Evolutionary conservation across 1,140 invertebrate genomes (phyloP).

Genomic region (Colletes gigas): DNA sequence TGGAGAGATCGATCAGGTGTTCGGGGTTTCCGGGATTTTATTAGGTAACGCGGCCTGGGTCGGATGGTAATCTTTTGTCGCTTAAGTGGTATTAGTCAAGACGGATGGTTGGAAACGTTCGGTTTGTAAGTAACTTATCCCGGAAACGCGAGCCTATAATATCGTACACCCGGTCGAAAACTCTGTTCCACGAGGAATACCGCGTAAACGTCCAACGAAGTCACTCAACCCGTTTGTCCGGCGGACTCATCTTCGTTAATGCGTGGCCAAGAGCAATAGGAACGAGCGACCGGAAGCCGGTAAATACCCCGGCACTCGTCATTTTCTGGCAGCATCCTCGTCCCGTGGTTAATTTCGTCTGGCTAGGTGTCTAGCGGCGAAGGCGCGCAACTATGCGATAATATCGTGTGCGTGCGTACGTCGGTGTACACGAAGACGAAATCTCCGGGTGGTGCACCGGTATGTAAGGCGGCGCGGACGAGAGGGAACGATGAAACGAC

Average conservation of each 20-base stretch:
- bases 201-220: conserved; percentile 3
- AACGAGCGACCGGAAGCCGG: conserved; percentile 26
- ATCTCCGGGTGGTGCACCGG: conserved; percentile 42
- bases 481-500: conserved; percentile 68
- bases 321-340: conserved; percentile 49
- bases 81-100: too few relatives aligned
- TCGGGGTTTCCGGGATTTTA: conserved; percentile 4
- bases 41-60: background rate
- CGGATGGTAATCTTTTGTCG: too few relatives aligned
- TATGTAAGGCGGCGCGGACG: conserved; percentile 51
- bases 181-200: background rate
- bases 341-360: conserved; percentile 59
- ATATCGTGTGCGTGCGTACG: conserved; percentile 46
- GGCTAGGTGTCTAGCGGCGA: conserved; percentile 54
- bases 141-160: background rate
- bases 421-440: conserved; percentile 32
- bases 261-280: background rate
- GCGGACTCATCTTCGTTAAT: background rate
- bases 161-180: background rate
- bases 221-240: background rate
- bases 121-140: too few relatives aligned
- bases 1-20: background rate
- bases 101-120: too few relatives aligned
- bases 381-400: conserved; percentile 50
- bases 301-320: conserved; percentile 41